Percentiles rank a stretch among this genome's conserved stretches.
These are phyloP conservation scores for Pontoporia blainvillei DNA, from an alignment of 2,113 vertebrate genomes.

Conservation along the genomic window DNA sequence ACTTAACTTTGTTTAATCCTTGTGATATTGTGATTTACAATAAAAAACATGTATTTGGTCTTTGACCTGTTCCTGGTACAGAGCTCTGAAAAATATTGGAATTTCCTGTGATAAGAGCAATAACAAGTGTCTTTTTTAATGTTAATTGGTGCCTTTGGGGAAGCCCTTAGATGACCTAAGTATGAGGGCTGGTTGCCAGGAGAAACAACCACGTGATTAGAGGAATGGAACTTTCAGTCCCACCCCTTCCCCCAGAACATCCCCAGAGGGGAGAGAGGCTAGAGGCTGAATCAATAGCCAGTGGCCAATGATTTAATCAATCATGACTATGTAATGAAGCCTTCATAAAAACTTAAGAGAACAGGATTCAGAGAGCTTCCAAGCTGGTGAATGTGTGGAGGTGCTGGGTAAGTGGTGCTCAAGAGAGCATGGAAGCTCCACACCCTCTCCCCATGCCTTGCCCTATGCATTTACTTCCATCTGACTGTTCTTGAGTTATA, in stretches of 20 bases:
- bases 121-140: neutral
- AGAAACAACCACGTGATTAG: neutral
- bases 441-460: neutral
- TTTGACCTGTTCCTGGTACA: neutral
- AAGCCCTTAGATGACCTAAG: neutral
- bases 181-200: neutral
- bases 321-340: neutral
- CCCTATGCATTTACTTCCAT: neutral
- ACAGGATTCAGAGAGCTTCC: neutral
- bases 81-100: neutral
- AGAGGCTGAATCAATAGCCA: neutral
- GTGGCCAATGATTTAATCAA: neutral
- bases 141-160: neutral
- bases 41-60: neutral
- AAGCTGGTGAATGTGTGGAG: neutral
- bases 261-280: neutral
- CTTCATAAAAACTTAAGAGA: neutral
- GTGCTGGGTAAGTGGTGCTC: neutral
- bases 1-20: neutral
- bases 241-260: neutral
- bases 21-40: neutral
- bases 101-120: neutral
- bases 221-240: neutral
- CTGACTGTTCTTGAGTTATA: neutral
- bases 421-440: neutral